Conservation (phyloP, 2,888 invertebrate species). For the Apeira syringaria region DNA sequence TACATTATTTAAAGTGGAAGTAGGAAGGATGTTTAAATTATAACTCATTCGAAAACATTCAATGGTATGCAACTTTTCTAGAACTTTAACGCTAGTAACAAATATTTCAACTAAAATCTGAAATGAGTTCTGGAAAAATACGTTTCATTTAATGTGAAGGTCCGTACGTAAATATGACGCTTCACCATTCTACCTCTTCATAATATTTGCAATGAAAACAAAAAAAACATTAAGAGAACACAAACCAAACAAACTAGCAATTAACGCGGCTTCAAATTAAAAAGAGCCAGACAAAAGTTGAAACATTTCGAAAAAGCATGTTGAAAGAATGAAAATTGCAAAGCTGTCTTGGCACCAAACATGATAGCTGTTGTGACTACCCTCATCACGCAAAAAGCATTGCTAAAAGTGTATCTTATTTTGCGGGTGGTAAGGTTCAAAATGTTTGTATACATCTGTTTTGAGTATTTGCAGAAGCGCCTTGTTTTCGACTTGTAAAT, state of each 20-base stretch:
- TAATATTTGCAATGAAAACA: conserved; percentile 18
- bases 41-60: too few species aligned
- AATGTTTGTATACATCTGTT: conserved; percentile 23
- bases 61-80: too few species aligned
- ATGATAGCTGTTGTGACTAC: conserved; percentile 40
- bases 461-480: conserved; percentile 51
- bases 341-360: conserved; percentile 52
- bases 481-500: conserved; percentile 70
- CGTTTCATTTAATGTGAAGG: too few species aligned
- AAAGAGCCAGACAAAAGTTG: conserved; percentile 36
- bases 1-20: too few species aligned
- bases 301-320: conserved; percentile 27
- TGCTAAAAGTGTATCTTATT: conserved; percentile 31
- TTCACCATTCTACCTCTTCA: conserved; percentile 7
- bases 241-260: conserved; percentile 29
- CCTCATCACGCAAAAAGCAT: conserved; percentile 4
- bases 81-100: too few species aligned
- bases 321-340: conserved; percentile 53
- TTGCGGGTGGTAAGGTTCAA: conserved; percentile 11
- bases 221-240: conserved; percentile 23
- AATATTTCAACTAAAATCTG: too few species aligned
- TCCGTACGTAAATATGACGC: background rate
- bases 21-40: too few species aligned
- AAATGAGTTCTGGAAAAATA: background rate
- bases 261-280: conserved; percentile 34